Evolutionary conservation across 2,113 vertebrate species (phyloP), one percentile per base, ranked within the genome.

Genomic region (Mesembrinibis cayennensis): DNA sequence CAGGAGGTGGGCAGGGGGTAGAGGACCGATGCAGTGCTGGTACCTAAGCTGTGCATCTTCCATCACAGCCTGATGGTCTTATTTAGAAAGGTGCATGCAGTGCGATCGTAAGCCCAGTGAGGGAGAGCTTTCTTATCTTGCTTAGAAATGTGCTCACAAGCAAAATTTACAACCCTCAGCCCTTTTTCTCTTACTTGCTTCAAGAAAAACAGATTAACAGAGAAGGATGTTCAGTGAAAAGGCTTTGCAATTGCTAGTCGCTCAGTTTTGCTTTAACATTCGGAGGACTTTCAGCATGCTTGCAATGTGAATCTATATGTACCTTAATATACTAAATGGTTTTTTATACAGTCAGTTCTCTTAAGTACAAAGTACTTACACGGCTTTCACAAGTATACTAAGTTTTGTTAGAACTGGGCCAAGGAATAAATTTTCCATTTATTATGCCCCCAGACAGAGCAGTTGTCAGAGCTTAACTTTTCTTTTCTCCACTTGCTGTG

Each of bases 391-490:
- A 76, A 79, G 55, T 86, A 36, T 66, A 47, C 90, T 93, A 90
- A 84, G 44, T 79, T 88, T 50, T 82, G 49, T 80, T 88, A 92
- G 67, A 94, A 90, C 4, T 80, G 80, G 84, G 73, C 82, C 81
- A 72, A 63, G 53, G 70, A 63, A 85, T 96, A 89, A 36, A 76
- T 95, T 96, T 96, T 74, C 78, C 42, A 40, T 95, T 89, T 94
- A 58, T 89, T 96, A 66, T 81, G 73, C 52, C 86, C n/a, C 61
- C 36, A 91, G 89, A 89, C 73, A 87, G 85, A 87, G 53, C 66
- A 71, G 71, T 89, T 9, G 11, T 77, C 91, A 95, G 90, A 86
- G 61, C 81, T 97, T 89, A 95, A 84, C 87, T 93, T 78, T 52
- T 53, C 42, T 78, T 74, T 47, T 87, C 70, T 95, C 34, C 3